Conservation (phyloP, 2,113 vertebrate species). For the Proteles cristata region DNA sequence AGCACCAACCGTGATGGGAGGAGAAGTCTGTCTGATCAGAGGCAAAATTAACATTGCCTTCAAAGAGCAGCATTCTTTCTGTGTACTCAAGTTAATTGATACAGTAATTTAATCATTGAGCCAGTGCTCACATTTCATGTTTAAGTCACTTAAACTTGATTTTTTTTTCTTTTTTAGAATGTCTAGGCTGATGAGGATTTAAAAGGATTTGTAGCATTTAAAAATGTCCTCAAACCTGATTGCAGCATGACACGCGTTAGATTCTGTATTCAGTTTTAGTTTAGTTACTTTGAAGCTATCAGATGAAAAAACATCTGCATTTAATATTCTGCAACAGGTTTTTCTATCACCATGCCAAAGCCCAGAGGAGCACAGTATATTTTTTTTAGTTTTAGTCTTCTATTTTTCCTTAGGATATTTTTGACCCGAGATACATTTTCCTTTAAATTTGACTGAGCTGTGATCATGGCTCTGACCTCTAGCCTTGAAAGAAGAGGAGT, state of each 20-base stretch:
- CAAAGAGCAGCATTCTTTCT: slow-evolving; percentile 66
- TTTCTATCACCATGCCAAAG: slow-evolving; percentile 63
- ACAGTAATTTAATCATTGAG: slow-evolving; percentile 68
- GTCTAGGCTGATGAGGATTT: slow-evolving; percentile 61
- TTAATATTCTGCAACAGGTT: slow-evolving; percentile 76
- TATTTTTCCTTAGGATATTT: slow-evolving; percentile 79
- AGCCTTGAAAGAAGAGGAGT: slow-evolving; percentile 68
- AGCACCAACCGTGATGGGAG: slow-evolving; percentile 11
- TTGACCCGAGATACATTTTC: slow-evolving; percentile 77
- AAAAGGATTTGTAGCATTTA: slow-evolving; percentile 65
- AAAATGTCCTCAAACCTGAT: slow-evolving; percentile 72
- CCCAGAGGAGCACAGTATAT: slow-evolving; percentile 60
- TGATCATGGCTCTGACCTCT: slow-evolving; percentile 76
- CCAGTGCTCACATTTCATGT: slow-evolving; percentile 61
- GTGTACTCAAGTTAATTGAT: slow-evolving; percentile 69
- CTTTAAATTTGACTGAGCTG: slow-evolving; percentile 78
- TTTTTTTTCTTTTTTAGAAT: slow-evolving; percentile 59
- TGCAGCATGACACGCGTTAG: slow-evolving; percentile 53
- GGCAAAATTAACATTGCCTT: slow-evolving; percentile 45
- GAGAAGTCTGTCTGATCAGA: slow-evolving; percentile 45
- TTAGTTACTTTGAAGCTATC: slow-evolving; percentile 73
- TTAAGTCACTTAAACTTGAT: slow-evolving; percentile 68
- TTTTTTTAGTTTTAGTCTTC: slow-evolving; percentile 72
- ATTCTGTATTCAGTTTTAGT: slow-evolving; percentile 66
- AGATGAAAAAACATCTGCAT: slow-evolving; percentile 69